Evolutionary conservation across 2,797 vertebrate species (phyloP).

Genomic region (Amphiprion clarkii): DNA sequence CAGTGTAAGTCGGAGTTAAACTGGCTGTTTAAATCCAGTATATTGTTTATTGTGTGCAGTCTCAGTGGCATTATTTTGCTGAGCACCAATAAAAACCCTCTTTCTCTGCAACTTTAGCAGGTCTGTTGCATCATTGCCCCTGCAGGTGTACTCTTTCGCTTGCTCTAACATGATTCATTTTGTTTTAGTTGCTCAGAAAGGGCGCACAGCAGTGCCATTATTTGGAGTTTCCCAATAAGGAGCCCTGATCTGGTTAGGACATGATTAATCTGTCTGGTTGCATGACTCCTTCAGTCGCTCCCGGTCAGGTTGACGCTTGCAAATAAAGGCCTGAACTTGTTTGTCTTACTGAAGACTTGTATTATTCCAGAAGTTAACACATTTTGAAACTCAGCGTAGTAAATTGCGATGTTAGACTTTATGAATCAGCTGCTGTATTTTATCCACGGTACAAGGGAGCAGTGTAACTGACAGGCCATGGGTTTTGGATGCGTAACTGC

Average conservation of each 20-base stretch:
- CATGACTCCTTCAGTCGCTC: conserved; percentile 36
- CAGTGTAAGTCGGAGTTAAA: not conserved
- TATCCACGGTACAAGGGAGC: conserved; percentile 21
- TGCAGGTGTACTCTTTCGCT: conserved; percentile 30
- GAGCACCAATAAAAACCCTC: conserved; percentile 46
- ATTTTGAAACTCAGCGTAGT: conserved; percentile 4
- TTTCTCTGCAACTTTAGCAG: conserved; percentile 28
- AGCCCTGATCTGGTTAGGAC: conserved; percentile 31
- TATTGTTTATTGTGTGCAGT: conserved; percentile 24
- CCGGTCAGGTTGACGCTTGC: conserved; percentile 37
- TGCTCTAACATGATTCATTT: conserved; percentile 56
- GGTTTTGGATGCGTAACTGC: conserved; percentile 24
- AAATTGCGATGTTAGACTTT: conserved; percentile 39
- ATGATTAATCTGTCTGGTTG: conserved; percentile 36
- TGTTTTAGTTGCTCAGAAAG: conserved; percentile 11
- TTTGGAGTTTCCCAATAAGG: conserved; percentile 28
- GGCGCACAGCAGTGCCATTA: conserved; percentile 8
- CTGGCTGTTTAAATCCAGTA: conserved; percentile 3
- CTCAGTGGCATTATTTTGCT: conserved; percentile 14
- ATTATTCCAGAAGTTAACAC: conserved; percentile 3
- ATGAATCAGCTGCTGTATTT: conserved; percentile 46
- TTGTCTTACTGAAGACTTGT: conserved; percentile 3
- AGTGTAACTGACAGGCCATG: conserved; percentile 39
- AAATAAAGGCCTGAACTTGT: conserved; percentile 15
- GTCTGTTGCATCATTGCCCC: conserved; percentile 49